These are phyloP conservation scores for Drosophila navojoa DNA, from an alignment of 1,140 invertebrate genomes.

Conservation along the genomic window DNA sequence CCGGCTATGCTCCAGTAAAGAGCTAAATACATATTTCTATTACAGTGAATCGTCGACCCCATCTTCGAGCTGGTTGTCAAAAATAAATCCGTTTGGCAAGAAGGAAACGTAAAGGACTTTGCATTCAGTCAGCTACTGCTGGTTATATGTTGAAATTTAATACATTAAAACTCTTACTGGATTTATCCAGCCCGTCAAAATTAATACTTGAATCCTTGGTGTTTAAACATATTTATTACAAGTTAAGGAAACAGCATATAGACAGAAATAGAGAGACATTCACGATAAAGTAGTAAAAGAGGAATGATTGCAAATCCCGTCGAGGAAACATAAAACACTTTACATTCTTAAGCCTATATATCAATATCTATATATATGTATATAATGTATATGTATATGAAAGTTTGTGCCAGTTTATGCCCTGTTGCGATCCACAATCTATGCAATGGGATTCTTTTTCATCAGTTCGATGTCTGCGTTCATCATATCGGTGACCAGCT, in stretches of 20 bases:
- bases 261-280: conserved; percentile 31
- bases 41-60: conserved; percentile 63
- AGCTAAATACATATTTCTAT: neutral
- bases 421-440: conserved; percentile 54
- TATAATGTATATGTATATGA: conserved; percentile 38
- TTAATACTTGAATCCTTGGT: neutral
- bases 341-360: conserved; percentile 52
- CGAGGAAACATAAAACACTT: conserved; percentile 53
- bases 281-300: conserved; percentile 42
- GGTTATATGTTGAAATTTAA: conserved; percentile 52
- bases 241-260: conserved; percentile 27
- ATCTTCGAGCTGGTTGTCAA: conserved; percentile 87
- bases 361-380: conserved; percentile 48
- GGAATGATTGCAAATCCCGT: conserved; percentile 69
- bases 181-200: conserved; percentile 15
- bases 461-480: conserved; percentile 96
- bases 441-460: conserved; percentile 95
- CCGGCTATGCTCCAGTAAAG: neutral
- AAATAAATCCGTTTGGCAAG: conserved; percentile 90
- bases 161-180: conserved; percentile 36
- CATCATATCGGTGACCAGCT: conserved; percentile 98
- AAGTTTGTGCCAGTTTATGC: conserved; percentile 63
- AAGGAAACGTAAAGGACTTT: conserved; percentile 85
- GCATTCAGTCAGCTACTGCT: conserved; percentile 1
- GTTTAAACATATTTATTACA: conserved; percentile 55